These are phyloP conservation scores for Melieria omissa DNA, from an alignment of 2,888 invertebrate genomes.

Conservation along the genomic window DNA sequence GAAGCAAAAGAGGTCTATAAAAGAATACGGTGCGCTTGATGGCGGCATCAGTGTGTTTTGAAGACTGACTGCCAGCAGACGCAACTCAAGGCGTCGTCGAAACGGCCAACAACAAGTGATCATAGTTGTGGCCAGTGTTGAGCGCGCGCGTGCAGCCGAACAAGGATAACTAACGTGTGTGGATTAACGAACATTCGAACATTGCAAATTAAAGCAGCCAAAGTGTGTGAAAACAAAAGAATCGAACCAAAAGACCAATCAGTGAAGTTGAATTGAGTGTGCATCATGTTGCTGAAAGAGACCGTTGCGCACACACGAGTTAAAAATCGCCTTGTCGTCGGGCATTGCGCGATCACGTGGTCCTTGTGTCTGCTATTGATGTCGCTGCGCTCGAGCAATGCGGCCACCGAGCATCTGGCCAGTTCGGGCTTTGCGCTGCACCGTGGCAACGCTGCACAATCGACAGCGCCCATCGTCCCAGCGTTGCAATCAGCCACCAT, in stretches of 20 bases:
- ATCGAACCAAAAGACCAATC: conserved; percentile 21
- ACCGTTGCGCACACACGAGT: conserved; percentile 42
- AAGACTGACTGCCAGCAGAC: conserved; percentile 67
- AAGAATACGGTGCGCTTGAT: conserved; percentile 64
- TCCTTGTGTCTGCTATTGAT: conserved; percentile 43
- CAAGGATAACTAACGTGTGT: conserved; percentile 33
- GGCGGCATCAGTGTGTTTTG: conserved; percentile 70
- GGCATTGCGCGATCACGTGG: conserved; percentile 42
- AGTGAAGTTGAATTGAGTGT: conserved; percentile 19
- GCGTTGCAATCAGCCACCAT: conserved; percentile 10
- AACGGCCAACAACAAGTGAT: conserved; percentile 22
- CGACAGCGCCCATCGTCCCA: not conserved
- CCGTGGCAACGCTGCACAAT: not conserved
- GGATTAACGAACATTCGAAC: conserved; percentile 9
- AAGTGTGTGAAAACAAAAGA: conserved; percentile 21
- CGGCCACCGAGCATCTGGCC: conserved; percentile 59
- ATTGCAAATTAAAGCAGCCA: conserved; percentile 28
- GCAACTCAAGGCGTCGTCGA: conserved; percentile 41
- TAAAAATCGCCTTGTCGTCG: conserved; percentile 37
- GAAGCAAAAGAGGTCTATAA: conserved; percentile 62
- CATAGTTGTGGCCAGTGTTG: not conserved
- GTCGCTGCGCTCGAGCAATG: conserved; percentile 49
- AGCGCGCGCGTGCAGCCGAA: conserved; percentile 18
- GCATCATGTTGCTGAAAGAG: conserved; percentile 49
- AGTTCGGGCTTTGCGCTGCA: conserved; percentile 34